Conservation (phyloP, 2,797 vertebrate species). For the Vespertilio murinus region DNA sequence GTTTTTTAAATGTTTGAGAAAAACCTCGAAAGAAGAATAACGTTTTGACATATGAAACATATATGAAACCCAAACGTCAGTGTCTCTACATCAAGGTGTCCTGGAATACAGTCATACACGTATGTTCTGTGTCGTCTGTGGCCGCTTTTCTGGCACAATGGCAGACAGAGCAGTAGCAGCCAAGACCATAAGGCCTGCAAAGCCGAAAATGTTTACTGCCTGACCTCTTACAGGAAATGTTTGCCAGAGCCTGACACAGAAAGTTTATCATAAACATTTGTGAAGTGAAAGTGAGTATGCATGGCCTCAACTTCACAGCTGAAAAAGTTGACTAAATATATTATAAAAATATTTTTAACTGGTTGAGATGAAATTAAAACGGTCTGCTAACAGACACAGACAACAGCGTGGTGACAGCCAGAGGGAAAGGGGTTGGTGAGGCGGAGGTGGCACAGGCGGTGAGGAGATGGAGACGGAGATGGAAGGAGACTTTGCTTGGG, state of each 20-base stretch:
- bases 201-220: not conserved
- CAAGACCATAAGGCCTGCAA: not conserved
- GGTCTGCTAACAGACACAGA: not conserved
- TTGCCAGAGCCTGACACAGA: not conserved
- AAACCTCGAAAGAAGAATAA: not conserved
- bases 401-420: not conserved
- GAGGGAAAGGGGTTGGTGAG: not conserved
- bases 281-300: not conserved
- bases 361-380: not conserved
- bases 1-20: not conserved
- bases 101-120: not conserved
- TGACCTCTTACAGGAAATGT: not conserved
- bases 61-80: not conserved
- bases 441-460: not conserved
- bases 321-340: not conserved
- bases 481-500: not conserved
- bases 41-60: not conserved
- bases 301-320: not conserved
- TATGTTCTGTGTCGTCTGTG: accelerated
- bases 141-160: not conserved
- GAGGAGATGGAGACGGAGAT: not conserved
- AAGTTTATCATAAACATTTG: not conserved
- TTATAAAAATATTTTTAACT: not conserved
- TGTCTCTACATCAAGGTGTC: not conserved
- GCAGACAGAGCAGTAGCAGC: not conserved